Evolutionary conservation across 92 coral and sea anemone species (phyloP).

Genomic region (Micromussa lordhowensis): DNA sequence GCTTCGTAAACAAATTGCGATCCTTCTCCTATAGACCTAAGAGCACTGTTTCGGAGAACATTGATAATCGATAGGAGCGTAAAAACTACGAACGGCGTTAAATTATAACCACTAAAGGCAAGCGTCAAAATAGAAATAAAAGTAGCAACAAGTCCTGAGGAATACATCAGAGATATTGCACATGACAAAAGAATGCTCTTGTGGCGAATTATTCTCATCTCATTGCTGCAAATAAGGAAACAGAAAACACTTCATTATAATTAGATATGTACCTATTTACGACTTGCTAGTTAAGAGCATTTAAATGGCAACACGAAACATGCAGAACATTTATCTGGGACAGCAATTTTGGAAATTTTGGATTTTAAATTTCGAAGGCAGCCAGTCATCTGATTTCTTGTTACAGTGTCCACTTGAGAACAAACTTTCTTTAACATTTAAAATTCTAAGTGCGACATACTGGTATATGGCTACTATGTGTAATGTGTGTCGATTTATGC

Average conservation of each 20-base stretch:
- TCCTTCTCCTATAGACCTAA: conserved; percentile 51
- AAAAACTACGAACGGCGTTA: conserved; percentile 40
- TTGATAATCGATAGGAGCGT: conserved; percentile 37
- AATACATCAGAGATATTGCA: conserved; percentile 43
- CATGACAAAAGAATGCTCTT: conserved; percentile 37
- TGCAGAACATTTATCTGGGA: background rate
- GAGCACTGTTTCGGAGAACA: conserved; percentile 44
- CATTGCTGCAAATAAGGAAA: conserved; percentile 23
- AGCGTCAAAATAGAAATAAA: conserved; percentile 40
- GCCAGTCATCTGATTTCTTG: background rate
- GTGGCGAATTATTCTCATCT: conserved; percentile 39
- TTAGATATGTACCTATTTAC: too few species aligned
- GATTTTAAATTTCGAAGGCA: too few species aligned
- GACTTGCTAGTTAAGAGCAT: background rate
- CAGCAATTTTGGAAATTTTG: background rate
- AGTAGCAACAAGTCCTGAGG: conserved; percentile 45
- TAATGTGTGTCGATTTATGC: too few species aligned
- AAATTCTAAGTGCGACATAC: background rate
- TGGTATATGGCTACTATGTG: too few species aligned
- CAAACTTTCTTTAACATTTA: too few species aligned
- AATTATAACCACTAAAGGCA: conserved; percentile 22
- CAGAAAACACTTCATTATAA: background rate
- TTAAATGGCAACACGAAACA: background rate
- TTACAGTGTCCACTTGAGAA: too few species aligned
- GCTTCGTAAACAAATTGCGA: conserved; percentile 41